Percentiles rank a stretch among this genome's conserved stretches.
Evolutionary conservation across 2,797 vertebrate species (phyloP).

Genomic region (Tenualosa thibaudeaui): DNA sequence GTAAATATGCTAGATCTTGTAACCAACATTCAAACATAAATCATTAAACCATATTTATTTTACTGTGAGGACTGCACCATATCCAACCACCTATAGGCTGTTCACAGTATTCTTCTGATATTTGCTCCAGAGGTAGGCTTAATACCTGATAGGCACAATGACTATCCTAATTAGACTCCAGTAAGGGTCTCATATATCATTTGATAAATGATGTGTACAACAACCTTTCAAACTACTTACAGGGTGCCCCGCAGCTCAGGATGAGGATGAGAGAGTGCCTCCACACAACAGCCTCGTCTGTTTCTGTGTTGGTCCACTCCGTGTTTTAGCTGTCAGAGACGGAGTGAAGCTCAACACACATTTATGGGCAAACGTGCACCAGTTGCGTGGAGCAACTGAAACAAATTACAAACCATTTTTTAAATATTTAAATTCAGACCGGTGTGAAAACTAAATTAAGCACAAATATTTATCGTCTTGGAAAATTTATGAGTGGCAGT

Average conservation of each 20-base stretch:
- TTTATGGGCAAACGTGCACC: constrained; percentile 52
- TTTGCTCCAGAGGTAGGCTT: neutral
- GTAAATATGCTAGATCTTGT: neutral
- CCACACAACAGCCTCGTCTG: neutral
- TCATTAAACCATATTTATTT: neutral
- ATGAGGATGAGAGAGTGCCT: neutral
- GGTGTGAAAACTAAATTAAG: constrained; percentile 61
- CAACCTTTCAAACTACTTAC: constrained; percentile 24
- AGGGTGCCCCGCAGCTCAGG: neutral
- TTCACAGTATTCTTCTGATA: neutral
- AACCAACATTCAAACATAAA: neutral
- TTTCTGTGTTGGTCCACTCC: neutral
- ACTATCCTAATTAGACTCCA: neutral
- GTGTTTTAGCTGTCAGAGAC: constrained; percentile 40
- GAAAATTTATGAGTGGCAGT: constrained; percentile 70
- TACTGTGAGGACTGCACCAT: neutral
- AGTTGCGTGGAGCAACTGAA: constrained; percentile 43
- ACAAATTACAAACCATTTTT: constrained; percentile 66
- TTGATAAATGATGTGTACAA: constrained; percentile 18
- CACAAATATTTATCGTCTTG: constrained; percentile 72
- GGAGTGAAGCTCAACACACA: constrained; percentile 36
- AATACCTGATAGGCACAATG: neutral
- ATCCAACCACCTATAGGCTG: neutral
- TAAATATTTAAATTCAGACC: constrained; percentile 69
- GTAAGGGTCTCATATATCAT: constrained; percentile 17